phyloP scores from a whole-genome alignment of 2,888 invertebrate genomes.

The Leptinotarsa tumamoca region DNA sequence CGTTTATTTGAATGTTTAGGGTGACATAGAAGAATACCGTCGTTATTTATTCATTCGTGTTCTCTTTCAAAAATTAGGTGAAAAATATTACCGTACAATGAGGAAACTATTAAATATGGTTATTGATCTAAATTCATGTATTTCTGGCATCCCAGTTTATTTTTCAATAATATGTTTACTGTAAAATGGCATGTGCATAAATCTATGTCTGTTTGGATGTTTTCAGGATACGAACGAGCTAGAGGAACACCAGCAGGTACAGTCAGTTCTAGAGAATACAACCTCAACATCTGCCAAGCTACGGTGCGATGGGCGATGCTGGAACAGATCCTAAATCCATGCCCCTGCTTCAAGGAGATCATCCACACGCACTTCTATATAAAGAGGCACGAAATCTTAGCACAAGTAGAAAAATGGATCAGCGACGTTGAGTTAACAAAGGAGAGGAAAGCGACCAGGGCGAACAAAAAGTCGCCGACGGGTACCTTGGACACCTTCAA shows the following conservation, averaged over 20 bases:
- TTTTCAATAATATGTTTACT: too few relatives aligned
- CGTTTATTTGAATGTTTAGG: too few relatives aligned
- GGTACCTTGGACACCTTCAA: constrained; percentile 64
- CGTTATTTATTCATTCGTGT: too few relatives aligned
- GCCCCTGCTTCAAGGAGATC: constrained; percentile 93
- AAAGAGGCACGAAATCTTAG: constrained; percentile 89
- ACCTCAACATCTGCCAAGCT: constrained; percentile 94
- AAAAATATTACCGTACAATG: too few relatives aligned
- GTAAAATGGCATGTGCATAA: not conserved
- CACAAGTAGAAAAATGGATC: constrained; percentile 92
- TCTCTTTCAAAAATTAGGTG: too few relatives aligned
- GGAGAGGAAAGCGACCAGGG: constrained; percentile 75
- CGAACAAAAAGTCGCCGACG: constrained; percentile 61
- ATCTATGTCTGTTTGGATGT: not conserved
- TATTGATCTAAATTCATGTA: too few relatives aligned
- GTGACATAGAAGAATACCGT: too few relatives aligned
- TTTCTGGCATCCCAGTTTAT: too few relatives aligned
- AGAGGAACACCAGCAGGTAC: constrained; percentile 87
- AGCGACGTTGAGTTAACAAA: constrained; percentile 83
- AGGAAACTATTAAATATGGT: too few relatives aligned
- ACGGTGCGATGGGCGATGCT: constrained; percentile 97
- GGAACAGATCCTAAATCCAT: constrained; percentile 90
- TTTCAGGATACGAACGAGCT: constrained; percentile 79
- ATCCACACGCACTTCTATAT: constrained; percentile 95
- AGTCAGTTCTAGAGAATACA: constrained; percentile 92